Evolutionary conservation across 2,797 vertebrate species (phyloP).

Genomic region (Scomberomorus guttatus): DNA sequence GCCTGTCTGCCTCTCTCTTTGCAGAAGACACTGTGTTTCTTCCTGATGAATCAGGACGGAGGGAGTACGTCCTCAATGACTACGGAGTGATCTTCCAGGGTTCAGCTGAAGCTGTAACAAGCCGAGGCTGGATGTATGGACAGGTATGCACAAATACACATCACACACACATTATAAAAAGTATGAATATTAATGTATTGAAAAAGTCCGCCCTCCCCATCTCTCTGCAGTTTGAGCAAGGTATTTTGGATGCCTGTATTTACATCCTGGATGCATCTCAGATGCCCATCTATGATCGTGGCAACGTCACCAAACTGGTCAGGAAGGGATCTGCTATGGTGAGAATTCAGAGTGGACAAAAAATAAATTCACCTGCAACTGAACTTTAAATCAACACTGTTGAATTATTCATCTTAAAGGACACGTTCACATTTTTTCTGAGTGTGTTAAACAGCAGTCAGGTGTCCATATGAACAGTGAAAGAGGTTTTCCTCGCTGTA

Average conservation of each 20-base stretch:
- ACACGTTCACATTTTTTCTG: too few species aligned
- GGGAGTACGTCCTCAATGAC: constrained; percentile 67
- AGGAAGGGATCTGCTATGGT: constrained; percentile 92
- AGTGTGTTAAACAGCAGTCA: too few species aligned
- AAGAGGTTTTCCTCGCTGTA: too few species aligned
- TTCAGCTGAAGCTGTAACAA: accelerated
- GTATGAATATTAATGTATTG: not conserved
- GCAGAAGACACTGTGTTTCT: constrained; percentile 59
- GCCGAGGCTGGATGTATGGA: constrained; percentile 62
- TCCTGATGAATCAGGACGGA: not conserved
- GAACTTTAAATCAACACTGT: too few species aligned
- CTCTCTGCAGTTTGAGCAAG: constrained; percentile 87
- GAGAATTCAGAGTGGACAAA: constrained; percentile 35
- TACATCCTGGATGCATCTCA: constrained; percentile 88
- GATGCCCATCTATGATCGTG: constrained; percentile 88
- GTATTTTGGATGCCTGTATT: constrained; percentile 91
- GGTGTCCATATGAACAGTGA: too few species aligned
- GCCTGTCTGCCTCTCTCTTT: not conserved
- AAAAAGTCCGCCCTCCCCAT: not conserved
- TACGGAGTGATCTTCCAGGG: constrained; percentile 55
- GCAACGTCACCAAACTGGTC: constrained; percentile 85
- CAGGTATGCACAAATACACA: constrained; percentile 47
- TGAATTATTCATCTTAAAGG: too few species aligned
- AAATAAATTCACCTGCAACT: too few species aligned
- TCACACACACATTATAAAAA: not conserved